Evolutionary conservation across 2,113 vertebrate genomes (phyloP), one percentile per base, ranked within the genome.

Genomic region (Oenanthe oenanthe): DNA sequence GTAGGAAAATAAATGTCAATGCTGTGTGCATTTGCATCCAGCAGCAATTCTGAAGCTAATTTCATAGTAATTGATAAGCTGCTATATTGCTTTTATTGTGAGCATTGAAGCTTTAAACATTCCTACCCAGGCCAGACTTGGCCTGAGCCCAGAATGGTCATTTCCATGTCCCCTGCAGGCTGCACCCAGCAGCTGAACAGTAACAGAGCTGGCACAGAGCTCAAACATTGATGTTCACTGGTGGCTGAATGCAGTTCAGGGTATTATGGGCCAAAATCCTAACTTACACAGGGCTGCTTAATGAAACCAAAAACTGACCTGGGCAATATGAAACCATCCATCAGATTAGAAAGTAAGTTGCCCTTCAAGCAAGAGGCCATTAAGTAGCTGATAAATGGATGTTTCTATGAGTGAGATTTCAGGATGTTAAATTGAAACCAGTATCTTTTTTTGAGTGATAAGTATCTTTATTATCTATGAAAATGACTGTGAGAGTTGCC

Each of bases 1-100:
- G 24, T 87, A 88, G 56, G 79, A 86, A 92, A 92, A 93, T 53
- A 93, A 93, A 88, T 82, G 76, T 78, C 57, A 82, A 5, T 42
- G 61, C 40, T 73, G 19, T 65, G 65, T 65, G 65, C 48, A 62
- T 94, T 89, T 95, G 85, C 73, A 95, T 95, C 79, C 79, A 93
- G 87, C 60, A 90, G 93, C 87, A 95, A 80, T 95, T 85, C 75
- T 85, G 70, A 66, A 84, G 83, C 92, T 95, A 94, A 96, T 97
- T 96, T 85, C 0, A 0, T 54, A 40, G 87, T 91, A 94, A 96
- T 79, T 95, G 85, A 96, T 93, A 95, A n/a, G 76, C 28, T 75
- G 87, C 45, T 78, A 4, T 83, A 85, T 67, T 88, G 81, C 77
- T 95, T 95, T 91, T 91, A 57, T 92, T 87, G 50, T 61, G 92